A percentile compares a stretch with the other conserved stretches of the same genome.
Conservation (phyloP, 2,888 invertebrate species). For the Pseudeuparius sepicola region DNA sequence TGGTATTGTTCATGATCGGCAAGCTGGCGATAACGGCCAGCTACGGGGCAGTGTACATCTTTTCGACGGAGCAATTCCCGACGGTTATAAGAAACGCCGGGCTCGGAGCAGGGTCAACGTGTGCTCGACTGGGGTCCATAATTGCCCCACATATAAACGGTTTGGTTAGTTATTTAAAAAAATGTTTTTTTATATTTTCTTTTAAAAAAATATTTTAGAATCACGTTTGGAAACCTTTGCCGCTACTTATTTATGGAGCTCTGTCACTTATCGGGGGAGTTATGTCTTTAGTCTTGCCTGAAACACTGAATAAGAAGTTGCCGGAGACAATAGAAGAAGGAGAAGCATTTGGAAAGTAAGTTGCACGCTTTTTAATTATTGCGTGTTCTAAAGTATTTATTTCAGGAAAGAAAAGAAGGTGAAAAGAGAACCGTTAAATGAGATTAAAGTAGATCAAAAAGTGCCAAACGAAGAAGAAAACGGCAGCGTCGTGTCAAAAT, state of each 20-base stretch:
- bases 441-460: constrained; percentile 1
- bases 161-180: constrained; percentile 41
- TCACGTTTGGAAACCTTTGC: constrained; percentile 48
- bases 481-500: no score
- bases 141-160: constrained; percentile 51
- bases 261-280: constrained; percentile 47
- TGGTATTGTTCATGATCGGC: constrained; percentile 57
- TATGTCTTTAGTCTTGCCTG: constrained; percentile 50
- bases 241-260: constrained; percentile 49
- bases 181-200: no score
- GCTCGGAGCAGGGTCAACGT: constrained; percentile 52
- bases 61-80: constrained; percentile 68
- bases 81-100: constrained; percentile 59
- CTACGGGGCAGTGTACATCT: constrained; percentile 63
- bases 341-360: constrained; percentile 51
- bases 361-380: no score
- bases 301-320: constrained; percentile 53
- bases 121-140: constrained; percentile 52
- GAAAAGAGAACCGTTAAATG: not conserved
- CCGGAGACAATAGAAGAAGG: constrained; percentile 59
- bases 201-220: constrained; percentile 35
- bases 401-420: not conserved
- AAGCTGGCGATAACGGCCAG: constrained; percentile 64
- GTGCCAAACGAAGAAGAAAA: constrained; percentile 3
- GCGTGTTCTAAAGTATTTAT: constrained; percentile 5